These are phyloP conservation scores for Axis porcinus DNA, from an alignment of 2,113 vertebrate species.

Conservation along the genomic window DNA sequence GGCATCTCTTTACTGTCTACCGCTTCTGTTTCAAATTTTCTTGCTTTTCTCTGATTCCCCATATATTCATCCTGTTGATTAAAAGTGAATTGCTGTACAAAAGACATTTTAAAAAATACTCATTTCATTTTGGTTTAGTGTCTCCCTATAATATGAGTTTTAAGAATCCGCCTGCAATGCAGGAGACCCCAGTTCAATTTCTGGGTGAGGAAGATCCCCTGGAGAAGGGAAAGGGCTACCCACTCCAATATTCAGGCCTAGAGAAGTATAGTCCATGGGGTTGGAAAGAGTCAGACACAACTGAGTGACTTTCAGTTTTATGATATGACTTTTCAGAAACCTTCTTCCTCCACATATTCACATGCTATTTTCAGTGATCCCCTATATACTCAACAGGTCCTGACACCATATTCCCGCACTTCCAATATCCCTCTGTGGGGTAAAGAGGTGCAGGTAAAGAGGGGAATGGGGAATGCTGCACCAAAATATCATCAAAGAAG, in stretches of 20 bases:
- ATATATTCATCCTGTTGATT: neutral
- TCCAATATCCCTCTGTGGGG: fast-evolving
- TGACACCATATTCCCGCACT: too few species aligned
- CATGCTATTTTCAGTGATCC: neutral
- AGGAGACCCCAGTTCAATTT: neutral
- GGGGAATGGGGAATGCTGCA: neutral
- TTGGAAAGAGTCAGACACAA: fast-evolving
- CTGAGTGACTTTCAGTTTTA: neutral
- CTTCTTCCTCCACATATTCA: neutral
- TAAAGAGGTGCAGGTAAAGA: neutral
- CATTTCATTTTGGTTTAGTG: neutral
- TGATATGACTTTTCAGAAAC: neutral
- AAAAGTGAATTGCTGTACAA: neutral
- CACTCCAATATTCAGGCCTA: neutral
- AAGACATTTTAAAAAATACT: neutral
- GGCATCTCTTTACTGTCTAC: neutral
- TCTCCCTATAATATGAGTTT: neutral
- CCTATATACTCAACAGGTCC: neutral
- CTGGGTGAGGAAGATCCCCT: neutral
- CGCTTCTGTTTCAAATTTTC: neutral
- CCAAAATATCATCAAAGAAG: neutral
- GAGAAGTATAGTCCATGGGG: neutral
- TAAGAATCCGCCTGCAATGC: neutral
- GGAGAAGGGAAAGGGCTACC: neutral
- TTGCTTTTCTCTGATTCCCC: neutral